Conservation (phyloP, 2,113 vertebrate genomes). For the Eira barbara region DNA sequence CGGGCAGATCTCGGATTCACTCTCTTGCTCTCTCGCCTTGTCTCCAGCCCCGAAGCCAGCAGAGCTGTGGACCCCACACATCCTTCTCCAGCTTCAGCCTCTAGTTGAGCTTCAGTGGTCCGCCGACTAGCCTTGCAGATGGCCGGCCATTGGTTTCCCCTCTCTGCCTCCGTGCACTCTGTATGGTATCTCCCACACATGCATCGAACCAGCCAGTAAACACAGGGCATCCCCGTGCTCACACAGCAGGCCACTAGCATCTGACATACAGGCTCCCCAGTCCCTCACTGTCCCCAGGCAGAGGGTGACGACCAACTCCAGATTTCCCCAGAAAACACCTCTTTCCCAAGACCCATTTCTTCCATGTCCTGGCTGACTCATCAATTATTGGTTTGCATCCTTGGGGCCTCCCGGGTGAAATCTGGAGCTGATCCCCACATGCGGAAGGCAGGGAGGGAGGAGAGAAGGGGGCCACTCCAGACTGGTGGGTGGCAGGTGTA, state of each 20-base stretch:
- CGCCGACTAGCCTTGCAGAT: rapidly evolving
- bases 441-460: background rate
- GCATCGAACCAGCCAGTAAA: background rate
- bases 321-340: background rate
- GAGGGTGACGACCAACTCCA: background rate
- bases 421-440: background rate
- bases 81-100: background rate
- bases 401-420: background rate
- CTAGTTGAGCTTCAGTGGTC: background rate
- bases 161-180: background rate
- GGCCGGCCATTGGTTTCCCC: background rate
- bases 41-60: background rate
- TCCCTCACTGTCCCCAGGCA: background rate
- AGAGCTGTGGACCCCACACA: rapidly evolving
- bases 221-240: background rate
- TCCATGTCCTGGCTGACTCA: background rate
- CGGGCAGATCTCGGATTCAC: background rate
- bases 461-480: background rate
- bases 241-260: background rate
- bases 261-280: background rate
- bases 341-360: background rate
- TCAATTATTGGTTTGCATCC: background rate
- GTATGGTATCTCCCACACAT: rapidly evolving
- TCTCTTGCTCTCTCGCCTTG: background rate
- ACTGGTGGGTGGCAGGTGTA: background rate